Base-by-base conservation (phyloP, 2,797 vertebrate genomes). In the Scleropages formosus region DNA sequence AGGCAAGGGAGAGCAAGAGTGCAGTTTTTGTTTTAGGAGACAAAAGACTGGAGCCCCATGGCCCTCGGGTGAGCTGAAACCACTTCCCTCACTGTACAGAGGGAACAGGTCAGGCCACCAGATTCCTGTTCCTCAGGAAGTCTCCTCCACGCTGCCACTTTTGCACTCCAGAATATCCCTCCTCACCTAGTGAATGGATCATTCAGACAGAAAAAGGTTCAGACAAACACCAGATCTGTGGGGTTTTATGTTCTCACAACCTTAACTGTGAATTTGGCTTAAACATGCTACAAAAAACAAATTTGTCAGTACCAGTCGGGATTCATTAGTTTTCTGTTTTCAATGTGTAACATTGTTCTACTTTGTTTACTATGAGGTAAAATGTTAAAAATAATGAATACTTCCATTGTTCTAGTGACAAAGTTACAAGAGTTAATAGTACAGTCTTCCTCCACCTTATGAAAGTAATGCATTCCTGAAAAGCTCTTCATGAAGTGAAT, bases 21-120 rank as follows among this genome's bases (percentile, higher is more conserved):
- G 47, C 46, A 49, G 44, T 49, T 66, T 53, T 69, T 69, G 66
- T 69, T 69, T 69, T 69, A 69, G 46, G 47, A 47, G 44, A 69
- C 46, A 67, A 67, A 67, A 46, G 44, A 11, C 44, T 67, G 65
- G 47, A 67, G 47, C 22, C 47, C 65, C 59, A 61, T n/a, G 22
- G 59, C 66, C 47, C 47, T 66, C 44, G 51, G 51, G 47, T 12
- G 53, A 56, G 53, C 11, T 18, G 53, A 18, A 18, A 18, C 53
- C 18, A 18, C 53, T 12, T 11, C 53, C 11, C 18, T 56, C 18
- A 53, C 31, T 39, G 31, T 39, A 39, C 39, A 2, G 6, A 39
- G 53, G 44, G 66, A 51, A 24, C 66, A 24, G 46, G 66, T 53
- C 47, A 22, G 66, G 66, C 44, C 47, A 24, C 66, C 46, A 46